These are phyloP conservation scores for Poeciliopsis prolifica DNA, from an alignment of 2,113 vertebrate species.

Conservation along the genomic window DNA sequence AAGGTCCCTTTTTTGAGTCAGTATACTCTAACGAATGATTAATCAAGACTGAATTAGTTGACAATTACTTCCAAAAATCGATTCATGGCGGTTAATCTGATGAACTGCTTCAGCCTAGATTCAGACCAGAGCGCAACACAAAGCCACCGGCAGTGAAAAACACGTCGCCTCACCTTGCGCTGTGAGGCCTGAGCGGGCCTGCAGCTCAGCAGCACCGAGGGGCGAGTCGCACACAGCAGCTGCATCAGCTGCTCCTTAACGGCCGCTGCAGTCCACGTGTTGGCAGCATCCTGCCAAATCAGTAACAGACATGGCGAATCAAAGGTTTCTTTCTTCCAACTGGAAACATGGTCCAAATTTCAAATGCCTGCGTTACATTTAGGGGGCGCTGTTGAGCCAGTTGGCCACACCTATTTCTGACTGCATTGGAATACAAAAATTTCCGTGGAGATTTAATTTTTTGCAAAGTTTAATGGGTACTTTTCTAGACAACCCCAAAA, in stretches of 20 bases:
- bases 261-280: slow-evolving; percentile 48
- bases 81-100: too few species aligned
- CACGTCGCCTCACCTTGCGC: slow-evolving; percentile 77
- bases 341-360: neutral
- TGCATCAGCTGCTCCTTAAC: slow-evolving; percentile 80
- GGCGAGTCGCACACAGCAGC: slow-evolving; percentile 81
- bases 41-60: too few species aligned
- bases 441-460: too few species aligned
- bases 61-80: too few species aligned
- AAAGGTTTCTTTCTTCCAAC: neutral
- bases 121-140: neutral
- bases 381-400: too few species aligned
- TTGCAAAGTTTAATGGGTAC: neutral
- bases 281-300: slow-evolving; percentile 49
- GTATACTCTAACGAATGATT: too few species aligned
- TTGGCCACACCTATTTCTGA: too few species aligned
- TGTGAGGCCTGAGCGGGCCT: slow-evolving; percentile 79
- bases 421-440: too few species aligned
- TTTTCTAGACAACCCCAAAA: too few species aligned
- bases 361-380: too few species aligned
- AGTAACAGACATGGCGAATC: neutral
- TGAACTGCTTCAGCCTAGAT: too few species aligned
- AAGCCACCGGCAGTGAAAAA: neutral
- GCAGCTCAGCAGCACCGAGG: slow-evolving; percentile 85
- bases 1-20: too few species aligned